Base-by-base conservation (phyloP, 2,113 vertebrate genomes). In the Opisthocomus hoazin region DNA sequence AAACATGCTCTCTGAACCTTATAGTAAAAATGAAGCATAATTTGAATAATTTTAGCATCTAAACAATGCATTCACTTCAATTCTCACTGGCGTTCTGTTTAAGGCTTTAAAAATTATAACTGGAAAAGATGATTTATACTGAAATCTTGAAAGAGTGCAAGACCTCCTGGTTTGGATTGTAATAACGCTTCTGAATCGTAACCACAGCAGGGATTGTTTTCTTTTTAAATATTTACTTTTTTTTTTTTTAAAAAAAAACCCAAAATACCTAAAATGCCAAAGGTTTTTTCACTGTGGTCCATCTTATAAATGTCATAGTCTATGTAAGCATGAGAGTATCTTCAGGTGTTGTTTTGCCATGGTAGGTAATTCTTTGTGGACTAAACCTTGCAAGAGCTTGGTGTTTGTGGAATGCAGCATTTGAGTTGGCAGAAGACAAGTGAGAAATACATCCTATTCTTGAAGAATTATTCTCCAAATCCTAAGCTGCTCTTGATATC, bases 401-500 rank as follows among this genome's bases (percentile, higher is more conserved):
- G 30, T 34, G 39, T 48, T 43, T 8, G 9, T 65, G 32, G 34
- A 53, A 69, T 18, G 36, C 26, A 77, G 11, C 22, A 6, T 5
- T 32, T 46, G 32, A n/a, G 12, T 58, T 91, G 24, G 64, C 29
- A 50, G 27, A 74, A 46, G 6, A 24, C 37, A 58, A 66, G 16
- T 10, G 4, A 64, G 51, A 66, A 82, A 66, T 39, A 13, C 5
- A 14, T 15, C n/a, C 43, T 39, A 0, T 80, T 57, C 19, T 24
- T 22, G 24, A 70, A 78, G 51, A 70, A 92, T 53, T 51, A 6
- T 21, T 71, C 39, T 13, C 34, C 45, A 74, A n/a, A 45, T 64
- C 15, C 2, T 6, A 24, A 41, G 12, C 4, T 36, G 2, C 5
- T 51, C 8, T 24, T 45, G 24, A 0, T 66, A 21, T 9, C 19